phyloP scores from a whole-genome alignment of 2,113 vertebrate species.

The Delphinus delphis region DNA sequence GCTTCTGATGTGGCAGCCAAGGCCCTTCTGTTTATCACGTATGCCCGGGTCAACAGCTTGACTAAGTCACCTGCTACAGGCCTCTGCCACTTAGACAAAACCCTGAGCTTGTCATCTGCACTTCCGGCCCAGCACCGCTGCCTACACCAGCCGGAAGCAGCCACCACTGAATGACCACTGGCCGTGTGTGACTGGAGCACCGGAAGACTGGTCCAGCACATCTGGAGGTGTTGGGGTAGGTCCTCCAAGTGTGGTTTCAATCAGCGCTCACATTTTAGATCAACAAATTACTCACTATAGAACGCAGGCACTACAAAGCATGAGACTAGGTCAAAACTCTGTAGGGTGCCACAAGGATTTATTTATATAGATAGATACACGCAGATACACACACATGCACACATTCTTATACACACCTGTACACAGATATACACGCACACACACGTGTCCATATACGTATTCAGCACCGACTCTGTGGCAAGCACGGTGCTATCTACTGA shows the following conservation, averaged over 20 bases:
- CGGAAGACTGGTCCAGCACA: accelerated
- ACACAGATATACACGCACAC: neutral
- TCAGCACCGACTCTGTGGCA: neutral
- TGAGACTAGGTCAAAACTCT: neutral
- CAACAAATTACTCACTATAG: neutral
- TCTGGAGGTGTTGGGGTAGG: accelerated
- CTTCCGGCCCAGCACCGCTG: neutral
- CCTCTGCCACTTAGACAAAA: neutral
- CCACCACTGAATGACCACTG: accelerated
- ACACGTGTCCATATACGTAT: too few species aligned
- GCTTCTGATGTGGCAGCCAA: neutral
- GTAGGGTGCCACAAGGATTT: neutral
- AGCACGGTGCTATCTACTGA: neutral
- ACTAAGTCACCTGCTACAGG: neutral
- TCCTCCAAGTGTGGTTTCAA: accelerated
- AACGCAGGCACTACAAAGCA: neutral
- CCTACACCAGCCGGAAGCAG: neutral
- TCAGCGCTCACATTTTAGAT: neutral
- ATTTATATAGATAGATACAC: neutral
- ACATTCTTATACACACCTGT: neutral
- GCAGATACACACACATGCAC: neutral
- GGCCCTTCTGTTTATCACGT: neutral
- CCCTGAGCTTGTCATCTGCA: neutral
- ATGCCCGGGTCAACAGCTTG: neutral
- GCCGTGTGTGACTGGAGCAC: neutral